Base-by-base conservation (phyloP, 2,113 vertebrate genomes). In the Dipodomys merriami region DNA sequence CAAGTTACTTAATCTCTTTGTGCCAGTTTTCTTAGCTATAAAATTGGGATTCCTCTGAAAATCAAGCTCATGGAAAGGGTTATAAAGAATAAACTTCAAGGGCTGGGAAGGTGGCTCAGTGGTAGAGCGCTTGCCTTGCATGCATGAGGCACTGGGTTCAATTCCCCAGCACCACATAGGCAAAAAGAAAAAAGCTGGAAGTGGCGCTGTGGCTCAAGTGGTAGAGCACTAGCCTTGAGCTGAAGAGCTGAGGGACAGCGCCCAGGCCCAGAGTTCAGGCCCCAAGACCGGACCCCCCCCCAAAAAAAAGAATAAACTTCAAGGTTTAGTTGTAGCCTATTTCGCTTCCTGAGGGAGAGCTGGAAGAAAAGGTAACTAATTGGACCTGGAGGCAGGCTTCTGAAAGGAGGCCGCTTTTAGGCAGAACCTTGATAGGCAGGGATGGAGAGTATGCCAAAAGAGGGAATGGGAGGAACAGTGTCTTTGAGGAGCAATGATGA, bases 291-390 rank as follows among this genome's bases (percentile, higher is more conserved):
- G 39, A 39, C 39, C 39, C 39, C 39, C 39, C 39, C n/a, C 39
- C 39, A 5, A 39, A 39, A 39, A 39, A 39, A 39, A 39, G 39
- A 13, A 13, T 39, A 39, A 39, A 53, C 49, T 53, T 13, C 49
- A 53, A 53, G 49, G 12, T 13, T 13, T 57, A 33, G n/a, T 1
- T 25, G 69, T n/a, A n/a, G 65, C 46, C 27, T 0, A 0, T 33
- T 69, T 30, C 30, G 1, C 60, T 29, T 25, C 57, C 86, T 44
- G 65, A 69, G 25, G 46, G 85, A 77, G 33, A 73, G 35, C 65
- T 33, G 9, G 73, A 73, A 53, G 86, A 85, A 25, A 88, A 22
- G 62, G 67, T 7, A 3, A 1, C 71, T 64, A 1, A 1, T 67
- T 64, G 65, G 30, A 6, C 7, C 10, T 92, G 27, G 30, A 86